Percentiles rank a stretch among this genome's conserved stretches.
phyloP scores from a whole-genome alignment of 2,888 invertebrate species.

The Athrips mouffetella region DNA sequence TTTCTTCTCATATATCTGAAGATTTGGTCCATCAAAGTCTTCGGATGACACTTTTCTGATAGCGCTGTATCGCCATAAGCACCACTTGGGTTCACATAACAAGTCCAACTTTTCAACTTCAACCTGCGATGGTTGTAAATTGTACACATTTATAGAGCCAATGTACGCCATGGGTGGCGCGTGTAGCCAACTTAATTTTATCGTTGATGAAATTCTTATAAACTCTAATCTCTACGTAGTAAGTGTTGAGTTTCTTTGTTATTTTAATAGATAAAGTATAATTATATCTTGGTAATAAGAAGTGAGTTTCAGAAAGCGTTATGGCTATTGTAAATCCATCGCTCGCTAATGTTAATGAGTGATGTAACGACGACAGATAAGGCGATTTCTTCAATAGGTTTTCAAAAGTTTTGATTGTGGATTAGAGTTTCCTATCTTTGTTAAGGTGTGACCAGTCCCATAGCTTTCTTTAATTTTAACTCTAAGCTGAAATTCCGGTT shows the following conservation, averaged over 20 bases:
- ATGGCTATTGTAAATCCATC: conserved; percentile 68
- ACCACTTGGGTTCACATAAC: conserved; percentile 8
- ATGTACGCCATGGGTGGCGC: conserved; percentile 15
- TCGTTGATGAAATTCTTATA: neutral
- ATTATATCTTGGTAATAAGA: conserved; percentile 20
- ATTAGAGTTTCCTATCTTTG: too few relatives aligned
- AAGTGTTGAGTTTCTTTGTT: neutral
- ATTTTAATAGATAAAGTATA: neutral
- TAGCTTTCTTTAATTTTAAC: too few relatives aligned
- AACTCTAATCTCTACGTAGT: neutral
- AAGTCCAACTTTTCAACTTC: conserved; percentile 18
- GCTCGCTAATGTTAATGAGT: conserved; percentile 48
- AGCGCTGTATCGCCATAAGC: neutral
- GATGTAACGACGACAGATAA: conserved; percentile 4
- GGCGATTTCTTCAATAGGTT: too few relatives aligned
- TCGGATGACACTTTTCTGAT: conserved; percentile 1
- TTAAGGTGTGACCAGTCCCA: too few relatives aligned
- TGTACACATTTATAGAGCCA: conserved; percentile 16
- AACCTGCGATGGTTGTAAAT: conserved; percentile 15
- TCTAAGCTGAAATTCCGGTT: too few relatives aligned
- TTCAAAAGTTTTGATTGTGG: too few relatives aligned
- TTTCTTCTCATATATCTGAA: neutral
- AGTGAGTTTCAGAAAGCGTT: conserved; percentile 65
- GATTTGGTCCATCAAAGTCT: neutral
- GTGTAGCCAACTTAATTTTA: neutral